phyloP scores from a whole-genome alignment of 2,797 vertebrate species.

The Cyclopterus lumpus region DNA sequence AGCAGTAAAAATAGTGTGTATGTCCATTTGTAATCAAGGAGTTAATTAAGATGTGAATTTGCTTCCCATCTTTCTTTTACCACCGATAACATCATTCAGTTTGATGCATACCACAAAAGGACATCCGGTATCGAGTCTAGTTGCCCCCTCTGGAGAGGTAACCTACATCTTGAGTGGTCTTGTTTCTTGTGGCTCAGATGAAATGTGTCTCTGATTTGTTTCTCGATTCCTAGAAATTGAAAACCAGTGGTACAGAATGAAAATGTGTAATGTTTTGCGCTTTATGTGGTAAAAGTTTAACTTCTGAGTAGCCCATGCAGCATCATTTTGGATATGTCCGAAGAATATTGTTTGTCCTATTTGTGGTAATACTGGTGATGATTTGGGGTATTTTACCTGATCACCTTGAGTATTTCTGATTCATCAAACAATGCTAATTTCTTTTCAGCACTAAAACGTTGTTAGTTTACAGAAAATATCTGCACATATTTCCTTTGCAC shows the following conservation, averaged over 20 bases:
- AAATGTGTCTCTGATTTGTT: slow-evolving; percentile 16
- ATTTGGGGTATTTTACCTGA: not conserved
- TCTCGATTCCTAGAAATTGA: slow-evolving; percentile 29
- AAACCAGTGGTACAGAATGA: not conserved
- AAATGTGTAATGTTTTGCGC: not conserved
- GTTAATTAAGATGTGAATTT: not conserved
- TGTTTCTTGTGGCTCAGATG: slow-evolving; percentile 29
- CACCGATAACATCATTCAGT: not conserved
- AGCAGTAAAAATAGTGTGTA: not conserved
- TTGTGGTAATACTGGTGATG: not conserved
- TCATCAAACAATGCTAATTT: not conserved
- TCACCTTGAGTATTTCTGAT: too few relatives aligned
- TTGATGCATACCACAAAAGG: not conserved
- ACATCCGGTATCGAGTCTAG: accelerated
- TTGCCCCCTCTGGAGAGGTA: not conserved
- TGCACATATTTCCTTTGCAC: not conserved
- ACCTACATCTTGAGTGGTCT: not conserved
- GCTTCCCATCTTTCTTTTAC: not conserved
- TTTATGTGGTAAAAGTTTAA: not conserved
- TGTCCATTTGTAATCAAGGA: not conserved
- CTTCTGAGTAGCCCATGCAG: not conserved
- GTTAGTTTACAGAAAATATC: not conserved
- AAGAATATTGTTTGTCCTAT: not conserved
- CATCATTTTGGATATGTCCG: not conserved
- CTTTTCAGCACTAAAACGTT: not conserved